Base-by-base conservation (phyloP, 2,113 vertebrate genomes). In the Pteropus alecto region DNA sequence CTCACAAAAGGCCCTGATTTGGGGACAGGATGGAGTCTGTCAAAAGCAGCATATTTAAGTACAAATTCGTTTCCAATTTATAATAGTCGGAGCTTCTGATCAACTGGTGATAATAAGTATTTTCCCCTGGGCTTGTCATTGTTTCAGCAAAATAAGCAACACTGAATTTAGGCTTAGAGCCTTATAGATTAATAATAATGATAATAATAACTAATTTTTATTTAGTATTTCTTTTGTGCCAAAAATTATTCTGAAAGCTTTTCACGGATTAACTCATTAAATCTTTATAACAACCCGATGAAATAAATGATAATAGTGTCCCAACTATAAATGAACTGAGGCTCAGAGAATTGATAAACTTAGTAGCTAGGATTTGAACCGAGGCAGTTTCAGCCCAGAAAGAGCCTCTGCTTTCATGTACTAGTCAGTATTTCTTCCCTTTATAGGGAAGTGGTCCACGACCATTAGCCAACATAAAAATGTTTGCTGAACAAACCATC, bases 31-130 rank as follows among this genome's bases (percentile, higher is more conserved):
- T 16, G 22, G 24, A 54, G 2, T 58, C 83, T 61, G 3, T 81
- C 65, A 48, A 92, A 93, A 90, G 48, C 24, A 96, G 10, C 83
- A 86, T 91, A 92, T 92, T 79, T 28, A 92, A 78, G 30, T 46
- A 79, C 65, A 95, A 93, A 74, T 74, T 68, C 48, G 10, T 84
- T 93, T 82, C 54, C 38, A 82, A 24, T 70, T 83, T 60, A 54
- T 79, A 77, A 19, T 67, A 41, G 60, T 48, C 82, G 63, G 26
- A 63, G 56, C 54, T 70, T 78, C 82, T 85, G 46, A 73, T 63
- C 79, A 70, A 87, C 21, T 61, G 38, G 19, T 61, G 12, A 41
- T 70, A 74, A 58, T 43, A 91, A 68, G 48, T 77, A 21, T 87
- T 97, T 74, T n/a, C 71, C 41, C 74, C n/a, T 19, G 11, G 13